These are phyloP conservation scores for Calyptommatus sinebrachiatus DNA, from an alignment of 2,113 vertebrate species.

Conservation along the genomic window DNA sequence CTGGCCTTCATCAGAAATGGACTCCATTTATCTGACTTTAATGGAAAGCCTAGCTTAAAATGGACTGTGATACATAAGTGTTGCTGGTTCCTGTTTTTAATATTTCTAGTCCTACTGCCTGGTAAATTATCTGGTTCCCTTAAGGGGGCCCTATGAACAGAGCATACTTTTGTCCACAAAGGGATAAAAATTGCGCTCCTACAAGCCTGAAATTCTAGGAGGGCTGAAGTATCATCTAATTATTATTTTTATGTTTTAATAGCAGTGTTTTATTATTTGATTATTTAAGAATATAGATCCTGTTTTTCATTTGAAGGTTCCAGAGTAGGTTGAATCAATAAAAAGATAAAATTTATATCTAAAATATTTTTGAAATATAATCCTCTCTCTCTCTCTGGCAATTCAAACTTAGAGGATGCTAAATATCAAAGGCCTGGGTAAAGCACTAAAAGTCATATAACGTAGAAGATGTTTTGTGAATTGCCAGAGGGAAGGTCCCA, in stretches of 20 bases:
- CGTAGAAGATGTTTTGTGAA: too few relatives aligned
- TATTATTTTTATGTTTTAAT: background rate
- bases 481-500: too few relatives aligned
- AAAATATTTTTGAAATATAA: too few relatives aligned
- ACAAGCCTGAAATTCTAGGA: slow-evolving; percentile 29
- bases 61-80: slow-evolving; percentile 37
- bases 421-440: too few relatives aligned
- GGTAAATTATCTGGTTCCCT: slow-evolving; percentile 50
- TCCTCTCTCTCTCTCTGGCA: too few relatives aligned
- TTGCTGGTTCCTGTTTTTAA: slow-evolving; percentile 58
- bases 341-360: too few relatives aligned
- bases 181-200: slow-evolving; percentile 24
- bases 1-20: slow-evolving; percentile 38
- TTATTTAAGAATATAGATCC: too few relatives aligned
- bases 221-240: slow-evolving; percentile 27
- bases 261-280: background rate
- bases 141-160: slow-evolving; percentile 42
- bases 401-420: too few relatives aligned
- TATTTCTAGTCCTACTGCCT: slow-evolving; percentile 46
- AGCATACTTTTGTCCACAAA: slow-evolving; percentile 52
- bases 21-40: slow-evolving; percentile 43
- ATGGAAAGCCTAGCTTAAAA: slow-evolving; percentile 48
- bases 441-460: too few relatives aligned
- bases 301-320: too few relatives aligned
- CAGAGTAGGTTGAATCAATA: too few relatives aligned